phyloP scores from a whole-genome alignment of 1,140 invertebrate genomes.

The Oppia nitens region DNA sequence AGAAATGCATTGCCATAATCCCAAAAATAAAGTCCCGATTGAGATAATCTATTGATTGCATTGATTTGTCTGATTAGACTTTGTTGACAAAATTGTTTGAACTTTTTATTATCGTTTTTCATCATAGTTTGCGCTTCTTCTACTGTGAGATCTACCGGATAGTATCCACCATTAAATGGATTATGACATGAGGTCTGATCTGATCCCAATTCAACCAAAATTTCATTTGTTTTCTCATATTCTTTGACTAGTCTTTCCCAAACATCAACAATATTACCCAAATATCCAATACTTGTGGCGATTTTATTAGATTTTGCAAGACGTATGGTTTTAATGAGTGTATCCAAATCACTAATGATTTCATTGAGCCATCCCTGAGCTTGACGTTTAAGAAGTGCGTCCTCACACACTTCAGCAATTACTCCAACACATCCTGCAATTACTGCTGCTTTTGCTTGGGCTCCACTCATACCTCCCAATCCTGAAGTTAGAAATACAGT shows the following conservation, averaged over 20 bases:
- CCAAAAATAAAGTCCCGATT: slow-evolving; percentile 44
- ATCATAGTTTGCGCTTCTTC: slow-evolving; percentile 33
- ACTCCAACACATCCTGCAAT: slow-evolving; percentile 47
- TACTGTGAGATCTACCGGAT: slow-evolving; percentile 36
- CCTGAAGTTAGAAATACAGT: slow-evolving; percentile 47
- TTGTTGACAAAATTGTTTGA: slow-evolving; percentile 39
- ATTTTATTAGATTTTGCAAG: slow-evolving; percentile 25
- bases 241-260: slow-evolving; percentile 42
- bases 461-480: slow-evolving; percentile 49
- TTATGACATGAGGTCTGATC: slow-evolving; percentile 53
- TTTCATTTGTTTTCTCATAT: slow-evolving; percentile 36
- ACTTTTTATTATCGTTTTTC: slow-evolving; percentile 35
- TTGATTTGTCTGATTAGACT: slow-evolving; percentile 41
- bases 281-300: slow-evolving; percentile 42
- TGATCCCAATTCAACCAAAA: slow-evolving; percentile 44
- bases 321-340: slow-evolving; percentile 34
- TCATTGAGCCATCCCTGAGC: slow-evolving; percentile 45
- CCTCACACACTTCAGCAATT: slow-evolving; percentile 44
- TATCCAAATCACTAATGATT: slow-evolving; percentile 34
- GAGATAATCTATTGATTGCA: slow-evolving; percentile 41
- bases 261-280: slow-evolving; percentile 43
- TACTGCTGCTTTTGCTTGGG: slow-evolving; percentile 47
- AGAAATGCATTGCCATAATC: slow-evolving; percentile 55
- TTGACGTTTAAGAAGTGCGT: slow-evolving; percentile 41
- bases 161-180: slow-evolving; percentile 47